Evolutionary conservation across 37 sponge, comb jelly and placozoan species (phyloP).

Genomic region (Beroe ovata): DNA sequence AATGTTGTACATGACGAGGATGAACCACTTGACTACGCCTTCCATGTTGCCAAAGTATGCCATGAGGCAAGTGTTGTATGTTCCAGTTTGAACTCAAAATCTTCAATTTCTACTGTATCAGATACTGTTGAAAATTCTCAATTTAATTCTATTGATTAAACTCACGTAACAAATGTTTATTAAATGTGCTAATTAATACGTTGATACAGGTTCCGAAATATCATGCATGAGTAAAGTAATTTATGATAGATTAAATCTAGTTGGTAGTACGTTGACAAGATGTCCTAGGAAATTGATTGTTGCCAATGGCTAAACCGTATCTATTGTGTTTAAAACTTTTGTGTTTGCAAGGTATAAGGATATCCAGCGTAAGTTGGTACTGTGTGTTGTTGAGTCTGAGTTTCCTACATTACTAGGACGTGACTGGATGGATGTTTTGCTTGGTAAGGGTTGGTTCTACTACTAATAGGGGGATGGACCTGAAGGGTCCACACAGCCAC

Average conservation of each 20-base stretch:
- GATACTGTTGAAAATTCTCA: background rate
- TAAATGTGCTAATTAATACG: slow-evolving; percentile 1
- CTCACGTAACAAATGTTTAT: slow-evolving; percentile 52
- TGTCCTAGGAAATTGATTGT: slow-evolving; percentile 19
- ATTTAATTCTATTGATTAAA: slow-evolving; percentile 33
- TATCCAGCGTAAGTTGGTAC: background rate
- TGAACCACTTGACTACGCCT: slow-evolving; percentile 20
- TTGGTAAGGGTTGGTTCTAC: slow-evolving; percentile 26
- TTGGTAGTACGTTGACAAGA: slow-evolving; percentile 26
- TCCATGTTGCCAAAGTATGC: slow-evolving; percentile 18
- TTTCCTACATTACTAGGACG: slow-evolving; percentile 24
- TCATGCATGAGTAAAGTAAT: slow-evolving; percentile 1
- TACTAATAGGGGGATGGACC: too few relatives aligned
- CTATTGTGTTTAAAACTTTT: background rate
- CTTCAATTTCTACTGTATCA: slow-evolving; percentile 33
- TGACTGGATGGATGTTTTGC: slow-evolving; percentile 35
- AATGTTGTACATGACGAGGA: slow-evolving; percentile 20
- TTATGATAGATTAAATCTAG: background rate
- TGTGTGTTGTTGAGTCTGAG: slow-evolving; percentile 29
- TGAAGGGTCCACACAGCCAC: too few relatives aligned
- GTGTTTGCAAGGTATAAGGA: slow-evolving; percentile 10
- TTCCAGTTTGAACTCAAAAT: slow-evolving; percentile 18
- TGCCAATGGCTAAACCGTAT: background rate
- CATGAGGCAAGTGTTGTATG: slow-evolving; percentile 32
- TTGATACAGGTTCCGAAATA: slow-evolving; percentile 47